Evolutionary conservation across 2,888 invertebrate species (phyloP).

Genomic region (Dynastes hyllus): DNA sequence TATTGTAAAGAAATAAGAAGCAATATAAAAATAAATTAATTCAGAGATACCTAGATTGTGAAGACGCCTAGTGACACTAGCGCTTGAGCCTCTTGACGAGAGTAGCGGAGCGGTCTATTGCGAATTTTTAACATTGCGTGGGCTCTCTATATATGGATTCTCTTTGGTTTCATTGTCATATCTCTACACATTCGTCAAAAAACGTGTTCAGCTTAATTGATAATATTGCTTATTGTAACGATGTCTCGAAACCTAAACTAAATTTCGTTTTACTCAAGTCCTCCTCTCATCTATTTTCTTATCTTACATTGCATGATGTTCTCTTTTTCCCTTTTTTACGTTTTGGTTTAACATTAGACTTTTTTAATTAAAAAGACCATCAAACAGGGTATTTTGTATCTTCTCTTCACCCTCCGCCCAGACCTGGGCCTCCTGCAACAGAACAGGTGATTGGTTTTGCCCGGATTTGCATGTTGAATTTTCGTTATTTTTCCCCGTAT

Average conservation of each 20-base stretch:
- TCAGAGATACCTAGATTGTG: too few relatives aligned
- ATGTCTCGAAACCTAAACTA: conserved; percentile 42
- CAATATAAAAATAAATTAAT: too few relatives aligned
- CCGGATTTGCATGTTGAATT: conserved; percentile 38
- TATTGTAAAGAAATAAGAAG: too few relatives aligned
- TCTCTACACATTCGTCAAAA: too few relatives aligned
- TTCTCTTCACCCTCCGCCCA: conserved; percentile 72
- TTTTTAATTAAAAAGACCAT: conserved; percentile 71
- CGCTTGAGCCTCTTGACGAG: too few relatives aligned
- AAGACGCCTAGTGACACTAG: too few relatives aligned
- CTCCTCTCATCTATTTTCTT: neutral
- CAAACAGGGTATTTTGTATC: conserved; percentile 72
- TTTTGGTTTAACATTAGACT: conserved; percentile 49
- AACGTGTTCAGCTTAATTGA: neutral
- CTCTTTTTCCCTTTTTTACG: too few relatives aligned
- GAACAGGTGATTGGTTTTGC: conserved; percentile 75
- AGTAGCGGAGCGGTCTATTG: too few relatives aligned
- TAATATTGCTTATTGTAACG: neutral
- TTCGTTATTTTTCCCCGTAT: conserved; percentile 54
- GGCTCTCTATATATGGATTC: too few relatives aligned
- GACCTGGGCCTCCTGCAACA: conserved; percentile 74
- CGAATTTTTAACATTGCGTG: too few relatives aligned
- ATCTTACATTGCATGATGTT: conserved; percentile 25
- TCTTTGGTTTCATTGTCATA: too few relatives aligned
- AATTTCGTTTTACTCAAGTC: conserved; percentile 26